Base-by-base conservation (phyloP, 1,140 invertebrate genomes). In the Amyelois transitella region DNA sequence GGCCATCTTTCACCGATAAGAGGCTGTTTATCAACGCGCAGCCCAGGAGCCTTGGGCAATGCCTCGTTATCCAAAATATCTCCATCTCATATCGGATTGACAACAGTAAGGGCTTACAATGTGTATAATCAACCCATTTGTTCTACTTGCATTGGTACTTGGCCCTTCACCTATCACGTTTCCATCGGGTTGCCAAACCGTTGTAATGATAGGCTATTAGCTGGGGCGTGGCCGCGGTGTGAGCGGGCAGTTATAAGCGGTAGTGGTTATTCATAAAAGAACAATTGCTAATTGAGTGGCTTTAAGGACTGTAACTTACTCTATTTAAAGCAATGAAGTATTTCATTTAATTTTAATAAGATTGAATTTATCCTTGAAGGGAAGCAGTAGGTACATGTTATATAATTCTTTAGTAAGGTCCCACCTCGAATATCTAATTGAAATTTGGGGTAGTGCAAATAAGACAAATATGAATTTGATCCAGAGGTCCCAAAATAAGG, bases 151-250 rank as follows among this genome's bases (percentile, higher is more conserved):
- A 61, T 73, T 80, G 69, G 68, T 71, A 66, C 72, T 71, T 65
- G 72, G 77, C 81, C 81, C 83, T 82, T 86, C 83, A 81, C 81
- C 75, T 77, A 81, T 81, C 75, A 79, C 75, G 76, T 75, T 81
- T 81, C 74, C 55, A 75, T 77, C 53, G 66, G 64, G 70, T 84
- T 80, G 77, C 77, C 65, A 80, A 80, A 86, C 69, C 75, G 55
- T 65, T 69, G 71, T 81, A 84, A 83, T 83, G 67, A 76, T 77
- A 77, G 70, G 57, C 62, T 64, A 60, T 55, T 52, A 60, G 32
- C 14, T 32, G 19, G 38, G 22, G 53, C 12, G 43, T 19, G 69
- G 72, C 50, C 18, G 6, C 17, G 69, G 7, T 75, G 55, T 7
- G 5, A 72, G 77, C 70, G 74, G 44, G 50, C 21, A 59, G 53